A percentile compares a stretch with the other conserved stretches of the same genome.
These are phyloP conservation scores for Cartodere bifasciata DNA, from an alignment of 2,888 invertebrate species.

Conservation along the genomic window DNA sequence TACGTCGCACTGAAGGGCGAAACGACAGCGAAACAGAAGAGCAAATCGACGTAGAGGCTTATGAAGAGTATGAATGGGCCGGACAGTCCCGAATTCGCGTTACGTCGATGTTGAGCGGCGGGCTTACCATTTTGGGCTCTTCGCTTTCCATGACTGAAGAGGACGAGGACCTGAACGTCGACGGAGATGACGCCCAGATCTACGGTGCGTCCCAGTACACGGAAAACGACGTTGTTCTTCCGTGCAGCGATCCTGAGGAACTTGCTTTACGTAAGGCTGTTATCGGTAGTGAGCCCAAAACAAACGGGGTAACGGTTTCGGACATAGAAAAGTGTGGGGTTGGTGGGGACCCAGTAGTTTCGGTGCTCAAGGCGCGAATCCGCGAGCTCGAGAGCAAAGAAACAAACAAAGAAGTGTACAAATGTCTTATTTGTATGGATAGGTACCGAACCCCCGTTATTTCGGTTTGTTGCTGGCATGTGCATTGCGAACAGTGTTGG, in stretches of 20 bases:
- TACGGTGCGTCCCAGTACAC: constrained; percentile 83
- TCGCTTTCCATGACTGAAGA: constrained; percentile 35
- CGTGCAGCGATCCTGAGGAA: constrained; percentile 43
- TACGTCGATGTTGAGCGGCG: constrained; percentile 55
- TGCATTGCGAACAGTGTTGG: constrained; percentile 83
- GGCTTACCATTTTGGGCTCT: constrained; percentile 43
- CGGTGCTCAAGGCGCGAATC: constrained; percentile 64
- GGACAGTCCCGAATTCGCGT: constrained; percentile 72
- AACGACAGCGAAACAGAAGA: constrained; percentile 47
- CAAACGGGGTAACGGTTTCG: constrained; percentile 4
- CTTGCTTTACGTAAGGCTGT: constrained; percentile 43
- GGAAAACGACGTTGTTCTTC: constrained; percentile 52
- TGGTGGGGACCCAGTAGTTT: constrained; percentile 43
- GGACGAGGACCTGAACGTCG: constrained; percentile 71
- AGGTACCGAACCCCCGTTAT: constrained; percentile 76
- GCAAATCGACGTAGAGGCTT: constrained; percentile 72
- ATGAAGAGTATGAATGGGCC: constrained; percentile 86
- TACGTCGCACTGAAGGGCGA: constrained; percentile 39
- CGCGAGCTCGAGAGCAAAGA: constrained; percentile 57
- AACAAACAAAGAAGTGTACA: constrained; percentile 48
- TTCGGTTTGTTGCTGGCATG: constrained; percentile 94
- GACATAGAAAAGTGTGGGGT: constrained; percentile 8
- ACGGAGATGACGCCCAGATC: constrained; percentile 76
- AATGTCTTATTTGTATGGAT: constrained; percentile 84
- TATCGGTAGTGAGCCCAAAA: constrained; percentile 25